Evolutionary conservation across 2,113 vertebrate species (phyloP).

Genomic region (Alligator sinensis): DNA sequence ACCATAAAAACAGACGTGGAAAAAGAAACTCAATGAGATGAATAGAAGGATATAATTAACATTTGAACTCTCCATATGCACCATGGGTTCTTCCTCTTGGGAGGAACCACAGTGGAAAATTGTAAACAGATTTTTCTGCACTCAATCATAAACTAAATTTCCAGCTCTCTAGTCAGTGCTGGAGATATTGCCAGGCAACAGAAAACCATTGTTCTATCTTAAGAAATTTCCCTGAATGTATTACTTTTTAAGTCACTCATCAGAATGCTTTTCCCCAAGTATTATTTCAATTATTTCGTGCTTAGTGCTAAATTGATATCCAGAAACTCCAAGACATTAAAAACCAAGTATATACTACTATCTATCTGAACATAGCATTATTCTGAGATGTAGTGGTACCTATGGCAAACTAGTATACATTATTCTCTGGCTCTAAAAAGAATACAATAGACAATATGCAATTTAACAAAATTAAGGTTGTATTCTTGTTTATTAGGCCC

Average conservation of each 20-base stretch:
- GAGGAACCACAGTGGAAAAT: constrained; percentile 61
- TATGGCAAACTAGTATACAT: neutral
- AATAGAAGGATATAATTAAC: constrained; percentile 35
- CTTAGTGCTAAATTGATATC: neutral
- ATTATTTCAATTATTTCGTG: neutral
- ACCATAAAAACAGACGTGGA: neutral
- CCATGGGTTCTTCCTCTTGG: constrained; percentile 46
- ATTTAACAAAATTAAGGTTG: neutral
- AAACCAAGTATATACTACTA: neutral
- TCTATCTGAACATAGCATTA: too few relatives aligned
- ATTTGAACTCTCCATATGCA: constrained; percentile 21
- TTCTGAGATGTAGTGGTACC: too few relatives aligned
- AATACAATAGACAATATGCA: neutral
- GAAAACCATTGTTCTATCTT: constrained; percentile 31
- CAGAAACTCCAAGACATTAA: constrained; percentile 25
- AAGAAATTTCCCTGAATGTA: constrained; percentile 39
- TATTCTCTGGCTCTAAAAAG: neutral
- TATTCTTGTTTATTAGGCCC: neutral
- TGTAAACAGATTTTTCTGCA: constrained; percentile 60
- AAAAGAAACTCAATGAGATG: constrained; percentile 52
- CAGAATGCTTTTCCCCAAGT: neutral
- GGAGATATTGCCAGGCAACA: constrained; percentile 61
- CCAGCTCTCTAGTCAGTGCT: neutral
- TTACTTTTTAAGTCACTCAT: constrained; percentile 6
- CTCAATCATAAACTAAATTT: constrained; percentile 59